Evolutionary conservation across 2,113 vertebrate genomes (phyloP), one percentile per base, ranked within the genome.

Genomic region (Cranoglanis bouderius): DNA sequence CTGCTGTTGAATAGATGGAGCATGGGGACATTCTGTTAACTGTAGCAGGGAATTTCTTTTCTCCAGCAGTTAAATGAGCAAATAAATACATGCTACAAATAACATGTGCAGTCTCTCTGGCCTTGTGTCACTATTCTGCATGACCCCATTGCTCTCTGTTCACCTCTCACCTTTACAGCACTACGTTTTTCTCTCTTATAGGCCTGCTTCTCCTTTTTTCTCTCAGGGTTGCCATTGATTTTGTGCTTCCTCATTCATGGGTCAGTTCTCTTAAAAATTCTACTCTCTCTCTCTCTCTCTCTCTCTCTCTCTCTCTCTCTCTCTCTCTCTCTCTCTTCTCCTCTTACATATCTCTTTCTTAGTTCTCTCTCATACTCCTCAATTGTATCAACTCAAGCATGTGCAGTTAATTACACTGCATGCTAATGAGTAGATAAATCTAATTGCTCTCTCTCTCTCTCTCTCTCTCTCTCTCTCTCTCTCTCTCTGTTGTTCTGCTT

Each of bases 381-480:
- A 35, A 65, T 91, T 93, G 91, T 93, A 94, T 95, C 93, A 43
- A 91, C 90, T 91, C 93, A 92, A 90, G 93, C 94, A 92, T 94
- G 90, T 94, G 93, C 94, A 95, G 93, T 95, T 94, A 95, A 95
- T 95, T 94, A 94, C 93, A 93, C 93, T 90, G 90, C 90, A 90
- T 94, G 94, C 94, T 96, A 95, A 95, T 94, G 92, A 95, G 94
- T 91, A 95, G 95, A 95, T 96, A 95, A 94, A 95, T 96, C 94
- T 95, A 95, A 95, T 95, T 94, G 94, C 84, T 72, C 43, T n/a
- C 78, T 88, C 81, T 80, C 21, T 38, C 53, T 86, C 63, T 81
- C 82, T 83, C 53, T 16, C 89, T 4, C 85, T 21, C 57, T 89
- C 84, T 83, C 49, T 32, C 77, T 87, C 84, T 80, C 32, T 55